Percentiles rank a stretch among this genome's conserved stretches.
Conservation (phyloP, 1,140 invertebrate genomes). For the Listronotus bonariensis region DNA sequence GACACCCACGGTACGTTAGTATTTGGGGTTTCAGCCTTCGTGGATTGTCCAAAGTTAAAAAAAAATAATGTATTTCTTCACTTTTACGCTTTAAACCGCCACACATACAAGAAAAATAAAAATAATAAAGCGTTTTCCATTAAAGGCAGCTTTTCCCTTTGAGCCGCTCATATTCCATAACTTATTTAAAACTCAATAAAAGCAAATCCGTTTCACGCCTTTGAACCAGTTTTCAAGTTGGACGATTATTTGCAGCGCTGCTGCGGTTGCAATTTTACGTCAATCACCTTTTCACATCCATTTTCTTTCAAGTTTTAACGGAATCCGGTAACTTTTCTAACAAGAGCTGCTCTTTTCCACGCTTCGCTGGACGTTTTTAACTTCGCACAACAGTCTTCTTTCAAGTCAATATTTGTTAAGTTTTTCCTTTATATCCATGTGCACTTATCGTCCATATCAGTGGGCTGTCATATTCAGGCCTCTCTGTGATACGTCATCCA, state of each 20-base stretch:
- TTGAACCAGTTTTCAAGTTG: slow-evolving; percentile 26
- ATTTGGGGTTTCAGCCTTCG: too few species aligned
- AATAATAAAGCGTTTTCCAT: slow-evolving; percentile 7
- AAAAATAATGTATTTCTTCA: too few species aligned
- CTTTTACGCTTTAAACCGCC: too few species aligned
- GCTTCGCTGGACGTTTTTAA: slow-evolving; percentile 36
- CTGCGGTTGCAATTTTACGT: slow-evolving; percentile 37
- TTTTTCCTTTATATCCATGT: slow-evolving; percentile 30
- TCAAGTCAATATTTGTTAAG: slow-evolving; percentile 38
- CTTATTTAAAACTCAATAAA: slow-evolving; percentile 31
- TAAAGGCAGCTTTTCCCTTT: slow-evolving; percentile 14
- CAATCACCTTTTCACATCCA: slow-evolving; percentile 38
- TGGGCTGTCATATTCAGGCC: slow-evolving; percentile 10
- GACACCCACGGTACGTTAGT: too few species aligned
- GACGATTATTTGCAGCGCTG: slow-evolving; percentile 32
- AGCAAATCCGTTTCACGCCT: slow-evolving; percentile 23
- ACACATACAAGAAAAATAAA: too few species aligned
- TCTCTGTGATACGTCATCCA: slow-evolving; percentile 9
- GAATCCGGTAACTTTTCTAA: slow-evolving; percentile 31
- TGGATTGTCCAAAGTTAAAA: too few species aligned
- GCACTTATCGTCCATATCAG: slow-evolving; percentile 35
- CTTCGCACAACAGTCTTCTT: slow-evolving; percentile 32
- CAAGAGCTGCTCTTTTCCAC: slow-evolving; percentile 35
- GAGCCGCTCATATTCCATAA: slow-evolving; percentile 28
- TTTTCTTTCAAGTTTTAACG: slow-evolving; percentile 38